phyloP scores from a whole-genome alignment of 2,797 vertebrate genomes.

The Brachyrhaphis roseni region DNA sequence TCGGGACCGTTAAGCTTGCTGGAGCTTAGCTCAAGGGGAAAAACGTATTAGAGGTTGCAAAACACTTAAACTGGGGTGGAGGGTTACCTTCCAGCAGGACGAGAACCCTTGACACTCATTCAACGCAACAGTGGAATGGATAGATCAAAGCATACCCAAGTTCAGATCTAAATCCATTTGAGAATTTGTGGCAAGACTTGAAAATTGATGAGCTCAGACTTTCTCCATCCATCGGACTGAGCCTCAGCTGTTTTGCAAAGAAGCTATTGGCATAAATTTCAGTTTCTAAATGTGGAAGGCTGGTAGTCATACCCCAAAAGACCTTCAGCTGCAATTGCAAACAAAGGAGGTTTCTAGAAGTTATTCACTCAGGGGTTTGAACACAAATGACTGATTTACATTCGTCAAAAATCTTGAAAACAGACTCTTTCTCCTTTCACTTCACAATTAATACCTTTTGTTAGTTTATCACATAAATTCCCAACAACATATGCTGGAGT shows the following conservation, averaged over 20 bases:
- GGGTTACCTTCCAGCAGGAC: neutral
- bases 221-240: neutral
- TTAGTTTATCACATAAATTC: neutral
- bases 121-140: neutral
- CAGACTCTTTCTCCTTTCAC: neutral
- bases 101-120: neutral
- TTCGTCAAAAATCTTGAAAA: neutral
- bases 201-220: neutral
- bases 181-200: neutral
- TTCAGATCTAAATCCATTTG: neutral
- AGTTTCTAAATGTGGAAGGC: neutral
- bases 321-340: neutral
- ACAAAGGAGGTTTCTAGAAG: neutral
- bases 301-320: neutral
- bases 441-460: neutral
- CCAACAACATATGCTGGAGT: neutral
- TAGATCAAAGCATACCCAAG: neutral
- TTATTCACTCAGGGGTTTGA: neutral
- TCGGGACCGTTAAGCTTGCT: neutral
- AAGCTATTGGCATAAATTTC: neutral
- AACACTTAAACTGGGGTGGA: neutral
- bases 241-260: neutral
- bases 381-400: neutral
- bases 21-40: neutral
- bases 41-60: neutral